A percentile compares a stretch with the other conserved stretches of the same genome.
These are phyloP conservation scores for Hofmannophila pseudospretella DNA, from an alignment of 2,888 invertebrate species.

Conservation along the genomic window DNA sequence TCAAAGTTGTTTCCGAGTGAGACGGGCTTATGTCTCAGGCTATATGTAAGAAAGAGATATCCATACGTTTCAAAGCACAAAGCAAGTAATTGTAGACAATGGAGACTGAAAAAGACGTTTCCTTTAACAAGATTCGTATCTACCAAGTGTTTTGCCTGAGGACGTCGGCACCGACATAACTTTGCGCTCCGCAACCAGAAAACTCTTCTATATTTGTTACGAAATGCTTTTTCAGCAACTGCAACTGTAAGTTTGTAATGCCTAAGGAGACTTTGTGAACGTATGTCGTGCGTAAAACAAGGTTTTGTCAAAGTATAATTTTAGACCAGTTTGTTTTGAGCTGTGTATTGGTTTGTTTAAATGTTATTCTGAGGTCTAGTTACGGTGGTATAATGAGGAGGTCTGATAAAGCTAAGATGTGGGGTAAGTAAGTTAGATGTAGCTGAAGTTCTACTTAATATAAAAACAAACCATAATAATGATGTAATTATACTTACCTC, in stretches of 20 bases:
- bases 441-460: background rate
- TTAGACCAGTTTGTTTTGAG: constrained; percentile 36
- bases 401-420: background rate
- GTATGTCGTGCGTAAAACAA: constrained; percentile 69
- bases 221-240: constrained; percentile 1
- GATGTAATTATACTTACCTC: too few relatives aligned
- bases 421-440: too few relatives aligned
- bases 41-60: constrained; percentile 34
- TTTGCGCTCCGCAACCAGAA: constrained; percentile 3
- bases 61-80: too few relatives aligned
- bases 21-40: constrained; percentile 25
- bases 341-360: constrained; percentile 13
- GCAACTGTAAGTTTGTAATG: constrained; percentile 28
- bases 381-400: background rate
- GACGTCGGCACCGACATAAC: constrained; percentile 33
- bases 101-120: constrained; percentile 74
- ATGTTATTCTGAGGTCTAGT: background rate
- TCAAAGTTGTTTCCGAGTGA: constrained; percentile 39
- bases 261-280: constrained; percentile 65
- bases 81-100: constrained; percentile 76
- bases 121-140: constrained; percentile 75
- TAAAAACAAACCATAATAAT: background rate
- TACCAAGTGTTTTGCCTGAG: constrained; percentile 64
- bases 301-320: constrained; percentile 69
- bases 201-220: background rate